Conservation (phyloP, 1,140 invertebrate genomes). For the Drosophila arawakana region DNA sequence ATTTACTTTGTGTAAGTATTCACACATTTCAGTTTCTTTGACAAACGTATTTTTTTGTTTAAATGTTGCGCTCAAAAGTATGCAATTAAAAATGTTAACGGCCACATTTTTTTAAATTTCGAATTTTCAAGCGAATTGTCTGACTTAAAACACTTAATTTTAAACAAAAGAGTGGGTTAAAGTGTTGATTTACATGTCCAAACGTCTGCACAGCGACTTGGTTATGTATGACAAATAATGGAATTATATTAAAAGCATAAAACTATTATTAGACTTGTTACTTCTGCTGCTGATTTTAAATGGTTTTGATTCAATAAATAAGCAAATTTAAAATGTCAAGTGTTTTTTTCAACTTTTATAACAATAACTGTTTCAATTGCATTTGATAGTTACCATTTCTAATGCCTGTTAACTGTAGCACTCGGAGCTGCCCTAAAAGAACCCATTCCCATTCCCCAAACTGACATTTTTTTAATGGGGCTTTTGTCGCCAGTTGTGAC, state of each 20-base stretch:
- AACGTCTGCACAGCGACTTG: too few relatives aligned
- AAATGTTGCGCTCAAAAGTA: slow-evolving; percentile 28
- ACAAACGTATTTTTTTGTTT: not conserved
- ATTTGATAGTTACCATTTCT: not conserved
- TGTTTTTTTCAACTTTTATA: too few relatives aligned
- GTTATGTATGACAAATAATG: too few relatives aligned
- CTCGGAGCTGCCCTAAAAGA: not conserved
- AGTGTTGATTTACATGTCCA: too few relatives aligned
- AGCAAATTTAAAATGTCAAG: too few relatives aligned
- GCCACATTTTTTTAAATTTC: slow-evolving; percentile 19
- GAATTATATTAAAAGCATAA: too few relatives aligned
- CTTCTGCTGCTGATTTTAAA: too few relatives aligned
- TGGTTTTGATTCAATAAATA: too few relatives aligned
- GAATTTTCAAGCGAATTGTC: slow-evolving; percentile 5
- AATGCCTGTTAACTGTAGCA: not conserved
- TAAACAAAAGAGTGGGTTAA: not conserved
- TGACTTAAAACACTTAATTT: not conserved
- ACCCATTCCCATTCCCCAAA: not conserved
- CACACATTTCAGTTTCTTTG: slow-evolving; percentile 6
- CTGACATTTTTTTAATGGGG: slow-evolving; percentile 25
- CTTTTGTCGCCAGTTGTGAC: slow-evolving; percentile 35
- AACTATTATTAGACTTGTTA: too few relatives aligned
- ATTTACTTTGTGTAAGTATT: not conserved
- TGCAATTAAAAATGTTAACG: slow-evolving; percentile 36
- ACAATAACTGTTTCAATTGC: too few relatives aligned